These are phyloP conservation scores for Microcaecilia unicolor DNA, from an alignment of 2,797 vertebrate genomes.

Conservation along the genomic window DNA sequence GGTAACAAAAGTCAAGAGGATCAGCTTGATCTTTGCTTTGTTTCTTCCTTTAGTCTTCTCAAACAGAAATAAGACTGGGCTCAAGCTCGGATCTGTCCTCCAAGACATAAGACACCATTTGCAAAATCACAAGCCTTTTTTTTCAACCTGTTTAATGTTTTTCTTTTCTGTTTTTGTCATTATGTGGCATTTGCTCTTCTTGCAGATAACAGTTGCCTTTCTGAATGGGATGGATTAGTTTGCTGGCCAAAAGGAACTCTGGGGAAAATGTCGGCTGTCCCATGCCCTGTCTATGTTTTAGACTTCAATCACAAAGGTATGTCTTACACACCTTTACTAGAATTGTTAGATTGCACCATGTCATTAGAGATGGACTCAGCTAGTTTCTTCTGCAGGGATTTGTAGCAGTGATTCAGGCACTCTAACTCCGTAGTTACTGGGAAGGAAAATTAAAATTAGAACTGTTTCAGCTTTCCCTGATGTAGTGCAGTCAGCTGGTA, in stretches of 20 bases:
- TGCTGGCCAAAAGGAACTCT: slow-evolving; percentile 79
- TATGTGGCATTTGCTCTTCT: slow-evolving; percentile 9
- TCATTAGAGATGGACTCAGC: too few relatives aligned
- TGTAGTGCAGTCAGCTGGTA: too few relatives aligned
- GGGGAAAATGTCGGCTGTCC: slow-evolving; percentile 57
- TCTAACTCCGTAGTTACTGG: too few relatives aligned
- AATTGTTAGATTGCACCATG: too few relatives aligned
- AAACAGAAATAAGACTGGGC: too few relatives aligned
- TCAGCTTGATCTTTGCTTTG: too few relatives aligned
- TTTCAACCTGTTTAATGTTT: too few relatives aligned
- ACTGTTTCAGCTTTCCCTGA: not conserved
- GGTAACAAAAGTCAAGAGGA: too few relatives aligned
- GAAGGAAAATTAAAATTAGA: not conserved
- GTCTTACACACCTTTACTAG: too few relatives aligned
- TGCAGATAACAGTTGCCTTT: slow-evolving; percentile 67
- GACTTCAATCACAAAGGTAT: slow-evolving; percentile 89
- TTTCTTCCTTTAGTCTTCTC: too few relatives aligned
- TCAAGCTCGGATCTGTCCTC: not conserved
- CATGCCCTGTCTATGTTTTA: slow-evolving; percentile 76
- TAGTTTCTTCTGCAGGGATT: not conserved
- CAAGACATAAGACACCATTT: not conserved
- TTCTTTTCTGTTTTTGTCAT: not conserved
- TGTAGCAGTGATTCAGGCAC: not conserved
- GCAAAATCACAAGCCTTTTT: not conserved
- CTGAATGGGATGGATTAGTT: slow-evolving; percentile 82